Evolutionary conservation across 2,797 vertebrate species (phyloP), one percentile per base, ranked within the genome.

Genomic region (Alauda arvensis): DNA sequence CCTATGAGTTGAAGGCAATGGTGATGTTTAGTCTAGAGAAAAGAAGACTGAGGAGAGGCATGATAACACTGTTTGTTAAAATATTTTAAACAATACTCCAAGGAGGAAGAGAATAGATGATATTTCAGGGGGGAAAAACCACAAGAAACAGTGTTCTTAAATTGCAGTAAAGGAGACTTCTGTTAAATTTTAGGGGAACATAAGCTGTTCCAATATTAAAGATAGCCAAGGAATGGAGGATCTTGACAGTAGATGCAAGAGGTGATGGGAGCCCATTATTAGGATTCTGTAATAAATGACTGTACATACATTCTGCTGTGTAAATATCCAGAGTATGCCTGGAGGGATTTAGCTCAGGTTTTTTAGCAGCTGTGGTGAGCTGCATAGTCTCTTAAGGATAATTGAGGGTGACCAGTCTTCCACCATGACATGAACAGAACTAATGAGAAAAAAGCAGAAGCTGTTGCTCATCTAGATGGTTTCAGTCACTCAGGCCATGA

Each of bases 21-120:
- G 18, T 21, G 26, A 77, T 94, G 89, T 95, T 95, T 91, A 93
- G 93, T 93, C 92, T 94, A 86, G 77, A 56, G 72, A 61, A 75
- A 89, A 82, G 60, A 94, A 43, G 85, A 74, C 70, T 46, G 74
- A 85, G 60, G 29, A 28, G 40, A 83, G 42, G 43, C 2, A 0
- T 42, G 92, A 93, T 93, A 93, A 90, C 57, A 61, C 15, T 24
- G 74, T 81, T 85, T 92, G n/a, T 61, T 82, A 89, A 87, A 71
- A 52, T 88, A 71, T 84, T 91, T 88, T 51, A 74, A 83, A 70
- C 0, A 5, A 81, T 89, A 70, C 17, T 85, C 14, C 57, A 79
- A 76, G 34, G 7, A 78, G 20, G n/a, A 89, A 90, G 51, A 9
- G 65, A 89, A 70, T 74, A 70, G 34, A 81, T 57, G 1, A 59